Base-by-base conservation (phyloP, 2,797 vertebrate genomes). In the Gymnothorax javanicus region DNA sequence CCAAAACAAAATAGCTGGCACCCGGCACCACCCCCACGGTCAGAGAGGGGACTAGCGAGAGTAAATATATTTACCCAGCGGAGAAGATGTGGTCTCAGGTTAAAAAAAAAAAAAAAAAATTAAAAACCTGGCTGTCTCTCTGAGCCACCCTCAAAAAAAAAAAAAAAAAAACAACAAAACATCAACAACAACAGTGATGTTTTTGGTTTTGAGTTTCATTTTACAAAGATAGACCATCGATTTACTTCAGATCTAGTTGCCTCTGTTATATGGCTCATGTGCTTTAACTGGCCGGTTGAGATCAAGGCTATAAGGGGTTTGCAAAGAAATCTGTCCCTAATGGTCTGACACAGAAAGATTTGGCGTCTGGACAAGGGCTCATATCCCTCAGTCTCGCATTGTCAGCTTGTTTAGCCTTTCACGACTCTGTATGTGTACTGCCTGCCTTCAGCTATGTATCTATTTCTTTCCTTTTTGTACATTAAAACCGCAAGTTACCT, bases 11-110 rank as follows among this genome's bases (percentile, higher is more conserved):
- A 88, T 89, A 33, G 69, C 81, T 89, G 43, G 84, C 91, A 91
- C 93, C 81, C 89, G 43, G 84, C 91, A 91, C 93, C 86, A 84
- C 93, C 93, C 91, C 93, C 90, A 27, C 60, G 73, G 52, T 50
- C 43, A n/a, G 56, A 13, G 84, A 6, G 71, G 83, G 85, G 79
- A 17, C 84, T 83, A 8, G 69, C 67, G 64, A 82, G 81, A 88
- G 83, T 90, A 90, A 91, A 93, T 90, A 91, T 93, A 93, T 93
- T 90, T 79, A 52, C 90, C 27, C 15, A 0, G 3, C 82, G 69
- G 90, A 84, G 73, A 56, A 60, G 77, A 50, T 86, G 89, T 83
- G 83, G 90, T 90, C 69, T 73, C 50, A n/a, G 84, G 87, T 84
- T 54, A 50, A 56, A 79, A 13, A 84, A 60, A 62, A 67, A 84